Evolutionary conservation across 2,113 vertebrate species (phyloP).

Genomic region (Cryptoleucopteryx plumbea): DNA sequence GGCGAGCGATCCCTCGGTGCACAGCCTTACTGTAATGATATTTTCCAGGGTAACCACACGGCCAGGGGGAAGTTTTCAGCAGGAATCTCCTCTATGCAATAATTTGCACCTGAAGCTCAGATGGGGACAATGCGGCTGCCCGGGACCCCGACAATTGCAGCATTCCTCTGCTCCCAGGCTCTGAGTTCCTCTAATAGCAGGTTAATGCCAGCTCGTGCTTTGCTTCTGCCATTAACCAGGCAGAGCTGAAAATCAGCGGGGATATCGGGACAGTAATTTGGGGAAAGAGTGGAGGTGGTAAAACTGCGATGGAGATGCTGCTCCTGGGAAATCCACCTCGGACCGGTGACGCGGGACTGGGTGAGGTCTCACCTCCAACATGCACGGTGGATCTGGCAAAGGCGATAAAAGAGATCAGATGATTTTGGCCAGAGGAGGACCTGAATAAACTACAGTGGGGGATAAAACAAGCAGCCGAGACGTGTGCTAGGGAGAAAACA

Average conservation of each 20-base stretch:
- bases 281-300: background rate
- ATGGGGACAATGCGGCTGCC: rapidly evolving
- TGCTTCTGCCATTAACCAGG: background rate
- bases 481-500: background rate
- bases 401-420: rapidly evolving
- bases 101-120: background rate
- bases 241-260: background rate
- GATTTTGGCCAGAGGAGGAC: background rate
- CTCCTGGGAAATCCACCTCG: background rate
- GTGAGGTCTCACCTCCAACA: background rate
- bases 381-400: rapidly evolving
- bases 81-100: background rate
- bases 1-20: rapidly evolving
- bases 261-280: background rate
- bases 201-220: background rate
- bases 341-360: rapidly evolving
- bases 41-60: background rate
- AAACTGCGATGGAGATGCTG: background rate
- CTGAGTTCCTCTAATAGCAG: background rate
- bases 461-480: background rate
- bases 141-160: rapidly evolving
- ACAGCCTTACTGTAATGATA: too few species aligned
- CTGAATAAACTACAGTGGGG: background rate
- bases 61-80: background rate
- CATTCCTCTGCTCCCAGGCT: background rate